A percentile compares a stretch with the other conserved stretches of the same genome.
Evolutionary conservation across 2,888 invertebrate species (phyloP).

Genomic region (Yponomeuta cagnagella): DNA sequence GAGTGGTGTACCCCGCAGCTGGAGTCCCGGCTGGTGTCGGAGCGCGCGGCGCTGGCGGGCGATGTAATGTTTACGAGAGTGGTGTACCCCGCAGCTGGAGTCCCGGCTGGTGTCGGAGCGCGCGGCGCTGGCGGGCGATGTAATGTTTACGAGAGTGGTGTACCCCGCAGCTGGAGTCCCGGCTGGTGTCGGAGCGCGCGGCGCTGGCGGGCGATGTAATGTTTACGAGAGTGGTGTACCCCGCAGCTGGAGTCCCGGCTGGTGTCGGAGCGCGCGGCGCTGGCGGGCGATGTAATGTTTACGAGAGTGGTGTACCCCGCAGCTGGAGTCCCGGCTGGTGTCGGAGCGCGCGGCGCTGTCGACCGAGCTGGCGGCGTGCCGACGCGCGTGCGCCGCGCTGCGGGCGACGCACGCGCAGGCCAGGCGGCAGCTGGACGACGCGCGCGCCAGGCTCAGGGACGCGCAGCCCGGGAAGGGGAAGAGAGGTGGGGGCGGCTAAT

Average conservation of each 20-base stretch:
- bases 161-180: no score
- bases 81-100: no score
- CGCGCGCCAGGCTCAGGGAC: conserved; percentile 10
- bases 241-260: conserved; percentile 20
- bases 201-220: conserved; percentile 1
- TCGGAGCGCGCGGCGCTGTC: conserved; percentile 16
- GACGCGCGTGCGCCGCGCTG: conserved; percentile 14
- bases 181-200: neutral
- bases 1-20: no score
- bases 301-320: neutral
- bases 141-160: no score
- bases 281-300: neutral
- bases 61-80: no score
- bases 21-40: no score
- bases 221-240: neutral
- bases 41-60: conserved; percentile 4
- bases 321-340: conserved; percentile 20
- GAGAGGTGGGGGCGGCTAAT: conserved; percentile 14
- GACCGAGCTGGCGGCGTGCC: conserved; percentile 13
- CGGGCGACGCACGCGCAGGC: conserved; percentile 17
- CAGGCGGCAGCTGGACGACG: conserved; percentile 15
- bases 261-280: conserved; percentile 13
- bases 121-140: conserved; percentile 5
- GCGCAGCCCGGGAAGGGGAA: conserved; percentile 14
- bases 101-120: no score